Evolutionary conservation across 2,888 invertebrate genomes (phyloP), one percentile per base, ranked within the genome.

Genomic region (Nomada fabriciana): DNA sequence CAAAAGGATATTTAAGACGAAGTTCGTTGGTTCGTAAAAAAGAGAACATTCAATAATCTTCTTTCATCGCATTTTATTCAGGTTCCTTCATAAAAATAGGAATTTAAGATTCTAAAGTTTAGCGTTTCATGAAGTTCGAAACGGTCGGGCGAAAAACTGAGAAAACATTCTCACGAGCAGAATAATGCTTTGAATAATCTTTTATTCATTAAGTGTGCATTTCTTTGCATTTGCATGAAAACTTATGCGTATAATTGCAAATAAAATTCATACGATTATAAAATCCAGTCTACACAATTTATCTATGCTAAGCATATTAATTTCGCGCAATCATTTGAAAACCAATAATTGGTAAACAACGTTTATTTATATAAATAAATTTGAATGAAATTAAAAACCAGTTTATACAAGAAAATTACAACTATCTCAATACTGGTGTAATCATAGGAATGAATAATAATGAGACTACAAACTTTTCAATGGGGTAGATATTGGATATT

Each of bases 81-180:
- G 29, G 25, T 10, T 10, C 7, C 52, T 13, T 29, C 25, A 29
- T 65, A 52, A 65, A 65, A 65, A 64, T 52, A n/a, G 50, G 15
- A 65, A n/a, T 65, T 15, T 10, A 50, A 65, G 50, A 29, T 65
- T 11, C 25, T 18, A 65, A 52, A 52, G 50, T 50, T 65, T 15
- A 29, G 18, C 18, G 43, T 52, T 15, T 18, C 10, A 18, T 23
- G 29, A 65, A 65, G 29, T 65, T 65, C 47, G 47, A 18, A 64
- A 50, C 10, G 47, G 65, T 29, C 65, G 11, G n/a, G 10, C 7
- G 64, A 65, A n/a, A 4, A 25, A 50, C 65, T 10, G 50, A 29
- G 23, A 25, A 29, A 25, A 29, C 52, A 25, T 18, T 52, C 29
- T 52, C 18, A 52, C 25, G 52, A 36, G 18, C 65, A 18, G 18